phyloP scores from a whole-genome alignment of 2,888 invertebrate species.

The Lithophane ornitopus region DNA sequence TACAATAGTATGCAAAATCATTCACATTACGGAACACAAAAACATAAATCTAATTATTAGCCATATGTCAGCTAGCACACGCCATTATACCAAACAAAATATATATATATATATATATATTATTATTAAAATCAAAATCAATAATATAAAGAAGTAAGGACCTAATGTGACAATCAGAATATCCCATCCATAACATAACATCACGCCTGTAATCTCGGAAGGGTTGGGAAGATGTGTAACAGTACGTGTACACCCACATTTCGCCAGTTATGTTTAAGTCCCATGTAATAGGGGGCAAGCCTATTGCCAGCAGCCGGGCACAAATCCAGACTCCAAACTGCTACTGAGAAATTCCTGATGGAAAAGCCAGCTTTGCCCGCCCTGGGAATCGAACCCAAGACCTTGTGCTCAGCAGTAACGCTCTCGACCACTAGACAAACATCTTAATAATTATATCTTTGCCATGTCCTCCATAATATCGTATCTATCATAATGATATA shows the following conservation, averaged over 20 bases:
- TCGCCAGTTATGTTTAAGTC: not conserved
- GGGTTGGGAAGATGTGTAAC: not conserved
- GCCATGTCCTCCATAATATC: not conserved
- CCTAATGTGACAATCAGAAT: not conserved
- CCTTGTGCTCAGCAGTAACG: not conserved
- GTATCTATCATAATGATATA: not conserved
- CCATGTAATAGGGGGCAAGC: not conserved
- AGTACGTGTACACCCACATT: not conserved
- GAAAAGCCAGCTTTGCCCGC: not conserved
- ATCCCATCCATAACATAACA: not conserved
- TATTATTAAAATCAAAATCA: too few relatives aligned
- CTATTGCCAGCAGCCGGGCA: not conserved
- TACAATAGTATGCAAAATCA: too few relatives aligned
- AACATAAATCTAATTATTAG: too few relatives aligned
- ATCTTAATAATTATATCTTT: not conserved
- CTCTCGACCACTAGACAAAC: not conserved
- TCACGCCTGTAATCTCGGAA: too few relatives aligned
- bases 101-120: too few relatives aligned
- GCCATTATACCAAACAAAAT: too few relatives aligned
- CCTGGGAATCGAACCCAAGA: not conserved
- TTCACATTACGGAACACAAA: too few relatives aligned
- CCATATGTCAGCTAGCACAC: too few relatives aligned
- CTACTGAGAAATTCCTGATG: not conserved
- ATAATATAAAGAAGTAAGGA: not conserved
- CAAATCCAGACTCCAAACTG: not conserved